Evolutionary conservation across 2,113 vertebrate species (phyloP).

Genomic region (Fregetta grallaria): DNA sequence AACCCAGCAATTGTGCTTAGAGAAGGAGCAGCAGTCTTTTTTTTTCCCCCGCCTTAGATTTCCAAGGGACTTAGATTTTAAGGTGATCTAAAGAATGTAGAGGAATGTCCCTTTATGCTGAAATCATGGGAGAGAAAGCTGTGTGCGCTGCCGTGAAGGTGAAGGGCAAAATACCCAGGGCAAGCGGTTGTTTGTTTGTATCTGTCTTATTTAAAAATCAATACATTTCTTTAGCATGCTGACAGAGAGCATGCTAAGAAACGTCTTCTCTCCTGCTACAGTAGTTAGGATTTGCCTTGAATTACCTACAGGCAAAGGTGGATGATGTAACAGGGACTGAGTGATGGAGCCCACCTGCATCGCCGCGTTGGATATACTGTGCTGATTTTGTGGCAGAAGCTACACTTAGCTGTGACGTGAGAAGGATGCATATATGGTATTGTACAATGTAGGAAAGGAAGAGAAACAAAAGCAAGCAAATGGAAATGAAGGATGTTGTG

Average conservation of each 20-base stretch:
- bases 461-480: neutral
- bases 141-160: rapidly evolving
- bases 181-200: neutral
- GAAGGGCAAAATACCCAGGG: neutral
- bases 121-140: neutral
- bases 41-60: neutral
- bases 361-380: rapidly evolving
- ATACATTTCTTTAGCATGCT: neutral
- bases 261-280: neutral
- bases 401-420: neutral
- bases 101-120: neutral
- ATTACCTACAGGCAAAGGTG: neutral
- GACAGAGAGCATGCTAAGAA: neutral
- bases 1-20: neutral
- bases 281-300: neutral
- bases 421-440: neutral
- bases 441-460: neutral
- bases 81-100: neutral
- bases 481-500: neutral
- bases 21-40: neutral
- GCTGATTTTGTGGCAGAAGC: neutral
- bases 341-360: neutral
- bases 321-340: neutral
- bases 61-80: neutral
- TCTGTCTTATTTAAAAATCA: neutral